Evolutionary conservation across 2,888 invertebrate genomes (phyloP).

Genomic region (Lepidochrysops patricia): DNA sequence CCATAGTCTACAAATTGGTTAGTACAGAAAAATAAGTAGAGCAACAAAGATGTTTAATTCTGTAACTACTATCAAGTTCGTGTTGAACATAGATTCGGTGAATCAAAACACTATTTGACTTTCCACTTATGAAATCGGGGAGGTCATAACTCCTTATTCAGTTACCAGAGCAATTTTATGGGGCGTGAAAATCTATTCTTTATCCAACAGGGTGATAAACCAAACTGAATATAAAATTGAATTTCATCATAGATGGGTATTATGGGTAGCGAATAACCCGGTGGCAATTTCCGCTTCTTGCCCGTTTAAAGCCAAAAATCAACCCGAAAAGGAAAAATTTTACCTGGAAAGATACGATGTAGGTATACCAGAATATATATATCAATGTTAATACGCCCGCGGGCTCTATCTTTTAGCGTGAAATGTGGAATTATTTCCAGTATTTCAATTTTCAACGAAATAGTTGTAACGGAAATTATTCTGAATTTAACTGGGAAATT

Average conservation of each 20-base stretch:
- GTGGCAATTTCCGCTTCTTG: background rate
- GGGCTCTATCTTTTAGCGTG: background rate
- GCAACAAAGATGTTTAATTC: no score
- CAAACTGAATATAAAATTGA: background rate
- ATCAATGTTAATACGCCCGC: background rate
- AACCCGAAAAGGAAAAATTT: background rate
- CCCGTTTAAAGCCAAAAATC: background rate
- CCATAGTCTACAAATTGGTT: no score
- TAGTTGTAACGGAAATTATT: background rate
- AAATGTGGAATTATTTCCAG: background rate
- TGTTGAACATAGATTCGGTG: background rate
- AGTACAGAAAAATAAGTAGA: no score
- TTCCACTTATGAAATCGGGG: background rate
- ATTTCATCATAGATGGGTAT: background rate
- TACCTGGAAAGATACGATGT: background rate
- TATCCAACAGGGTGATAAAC: constrained; percentile 4
- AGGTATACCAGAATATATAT: no score
- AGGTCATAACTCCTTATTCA: background rate
- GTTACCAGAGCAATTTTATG: background rate
- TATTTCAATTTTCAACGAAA: background rate
- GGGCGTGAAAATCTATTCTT: constrained; percentile 2
- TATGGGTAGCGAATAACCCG: constrained; percentile 5
- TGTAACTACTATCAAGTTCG: background rate
- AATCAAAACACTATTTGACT: background rate
- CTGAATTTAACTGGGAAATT: background rate